Evolutionary conservation across 2,888 invertebrate species (phyloP), one percentile per base, ranked within the genome.

Genomic region (Chaitophorus viminalis): DNA sequence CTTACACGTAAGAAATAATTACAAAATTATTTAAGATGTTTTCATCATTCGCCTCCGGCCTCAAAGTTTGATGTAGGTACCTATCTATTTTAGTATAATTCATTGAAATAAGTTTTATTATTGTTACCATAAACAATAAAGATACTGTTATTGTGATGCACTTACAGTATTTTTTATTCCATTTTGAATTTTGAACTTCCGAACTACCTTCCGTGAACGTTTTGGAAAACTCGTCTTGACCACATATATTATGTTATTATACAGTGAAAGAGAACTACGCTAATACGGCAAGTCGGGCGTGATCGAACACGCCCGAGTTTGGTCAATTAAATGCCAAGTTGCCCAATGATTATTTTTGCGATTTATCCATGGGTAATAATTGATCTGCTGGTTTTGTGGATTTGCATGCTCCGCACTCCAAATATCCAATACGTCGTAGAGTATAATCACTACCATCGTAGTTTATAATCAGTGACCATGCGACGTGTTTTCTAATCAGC

Each of bases 261-360:
- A 54, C 82, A 33, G 72, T 36, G 82, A 84, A 84, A 76, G 76
- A 84, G 25, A 25, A 31, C 18, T 25, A 46, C 84, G 76, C 46
- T 65, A 46, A 65, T 76, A 25, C 77, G 31, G 31, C 68, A 75
- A 25, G 29, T 83, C 75, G 72, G 77, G 85, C 86, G 79, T 86
- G 86, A 78, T 72, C 72, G 86, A 25, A 72, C 79, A 86, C 86
- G 86, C 78, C 78, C 17, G 79, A 72, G 3, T 86, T 79, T 70
- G 86, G 72, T 86, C 79, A 33, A 86, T 79, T 79, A 86, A 86
- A 86, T 79, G 79, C 33, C 52, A 8, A 68, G 65, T 76, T 54
- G 60, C 54, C 29, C n/a, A 8, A 31, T 85, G 77, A 77, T 85
- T 60, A 78, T 70, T 85, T 77, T 70, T 25, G 77, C 85, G 85